phyloP scores from a whole-genome alignment of 2,888 invertebrate species.

The Pyrrhosoma nymphula region DNA sequence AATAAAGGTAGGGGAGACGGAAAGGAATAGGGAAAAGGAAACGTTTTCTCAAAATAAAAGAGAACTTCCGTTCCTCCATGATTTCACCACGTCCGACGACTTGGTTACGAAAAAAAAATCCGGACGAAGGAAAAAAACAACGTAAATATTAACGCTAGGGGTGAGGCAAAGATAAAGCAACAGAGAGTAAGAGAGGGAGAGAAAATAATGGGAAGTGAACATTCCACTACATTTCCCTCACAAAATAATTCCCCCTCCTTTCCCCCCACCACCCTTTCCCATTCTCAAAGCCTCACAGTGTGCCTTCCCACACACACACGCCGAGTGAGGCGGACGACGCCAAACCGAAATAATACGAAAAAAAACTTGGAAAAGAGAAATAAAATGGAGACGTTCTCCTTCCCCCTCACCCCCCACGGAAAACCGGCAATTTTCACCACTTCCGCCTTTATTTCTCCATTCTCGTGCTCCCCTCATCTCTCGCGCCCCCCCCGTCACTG shows the following conservation, averaged over 20 bases:
- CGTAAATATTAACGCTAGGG: background rate
- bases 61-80: constrained; percentile 16
- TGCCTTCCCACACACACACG: background rate
- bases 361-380: background rate
- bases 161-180: background rate
- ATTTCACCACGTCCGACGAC: constrained; percentile 28
- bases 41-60: background rate
- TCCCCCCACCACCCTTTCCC: background rate
- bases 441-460: constrained; percentile 45
- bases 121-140: background rate
- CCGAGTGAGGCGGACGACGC: background rate
- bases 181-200: background rate
- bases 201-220: constrained; percentile 40
- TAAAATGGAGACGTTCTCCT: background rate
- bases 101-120: background rate
- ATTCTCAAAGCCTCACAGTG: background rate
- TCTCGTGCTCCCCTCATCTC: background rate
- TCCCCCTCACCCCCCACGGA: background rate
- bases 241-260: constrained; percentile 10
- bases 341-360: background rate
- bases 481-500: background rate
- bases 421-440: constrained; percentile 48
- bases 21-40: constrained; percentile 11
- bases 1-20: background rate
- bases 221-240: constrained; percentile 43